These are phyloP conservation scores for Podarcis muralis DNA, from an alignment of 2,113 vertebrate genomes.

Conservation along the genomic window DNA sequence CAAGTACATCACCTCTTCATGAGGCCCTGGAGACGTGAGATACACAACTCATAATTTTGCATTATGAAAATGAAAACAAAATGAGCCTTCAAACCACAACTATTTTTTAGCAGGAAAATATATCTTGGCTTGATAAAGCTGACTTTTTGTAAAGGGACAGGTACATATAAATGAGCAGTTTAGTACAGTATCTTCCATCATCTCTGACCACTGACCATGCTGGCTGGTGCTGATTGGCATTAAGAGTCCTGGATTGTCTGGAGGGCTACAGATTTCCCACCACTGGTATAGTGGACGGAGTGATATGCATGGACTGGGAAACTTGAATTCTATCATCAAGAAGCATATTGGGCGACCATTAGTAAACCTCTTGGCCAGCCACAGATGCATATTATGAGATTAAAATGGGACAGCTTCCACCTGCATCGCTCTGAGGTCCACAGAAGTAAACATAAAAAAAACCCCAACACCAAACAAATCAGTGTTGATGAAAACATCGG, in stretches of 20 bases:
- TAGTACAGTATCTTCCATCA: too few species aligned
- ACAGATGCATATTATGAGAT: not conserved
- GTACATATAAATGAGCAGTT: not conserved
- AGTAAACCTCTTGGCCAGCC: not conserved
- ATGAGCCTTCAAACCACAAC: not conserved
- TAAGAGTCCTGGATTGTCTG: not conserved
- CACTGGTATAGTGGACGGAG: not conserved
- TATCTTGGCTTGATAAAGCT: not conserved
- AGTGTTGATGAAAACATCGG: not conserved
- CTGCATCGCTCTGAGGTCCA: not conserved
- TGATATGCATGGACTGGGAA: not conserved
- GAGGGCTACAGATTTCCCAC: not conserved
- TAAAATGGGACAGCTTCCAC: not conserved
- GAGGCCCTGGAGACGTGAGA: conserved; percentile 26
- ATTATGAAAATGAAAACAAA: conserved; percentile 9
- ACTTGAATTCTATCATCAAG: not conserved
- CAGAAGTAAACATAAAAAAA: not conserved
- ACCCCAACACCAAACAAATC: not conserved
- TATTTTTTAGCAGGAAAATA: not conserved
- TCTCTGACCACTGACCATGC: not conserved
- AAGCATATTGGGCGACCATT: not conserved
- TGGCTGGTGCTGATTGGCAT: not conserved
- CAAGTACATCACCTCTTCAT: conserved; percentile 17
- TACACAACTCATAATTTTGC: conserved; percentile 9
- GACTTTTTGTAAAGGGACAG: not conserved